Evolutionary conservation across 1,140 invertebrate genomes (phyloP), one percentile per base, ranked within the genome.

Genomic region (Aphaenogaster floridana): DNA sequence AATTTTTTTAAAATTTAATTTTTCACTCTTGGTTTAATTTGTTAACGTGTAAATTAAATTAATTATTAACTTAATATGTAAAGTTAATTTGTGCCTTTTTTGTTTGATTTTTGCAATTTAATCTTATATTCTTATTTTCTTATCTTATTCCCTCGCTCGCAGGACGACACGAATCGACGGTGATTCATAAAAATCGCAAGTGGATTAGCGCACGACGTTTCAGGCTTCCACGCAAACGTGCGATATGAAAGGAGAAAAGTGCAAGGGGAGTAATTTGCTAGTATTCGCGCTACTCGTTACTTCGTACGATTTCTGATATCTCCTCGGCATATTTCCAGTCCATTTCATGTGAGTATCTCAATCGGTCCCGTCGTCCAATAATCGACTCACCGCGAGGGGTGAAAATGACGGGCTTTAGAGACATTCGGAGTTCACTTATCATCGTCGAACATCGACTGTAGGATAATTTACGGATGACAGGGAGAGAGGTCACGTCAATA

Each of bases 341-440:
- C 87, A 77, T 86, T 86, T 66, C 48, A 36, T 45, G 34, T 61
- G 63, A 71, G 39, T 42, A 39, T 42, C 50, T 72, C 7, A 34
- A 52, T 36, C 57, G 28, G 11, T 28, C 59, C 36, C 68, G 64
- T 86, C 84, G 39, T 21, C 34, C 11, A 17, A 71, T 63, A 54
- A 83, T 88, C 87, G 77, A 36, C 54, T 61, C 57, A n/a, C 13
- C 28, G 74, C 84, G 54, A 61, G 59, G 64, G 39, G 57, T 59
- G 61, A 71, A 88, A 89, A 86, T 88, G 88, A 88, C 79, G 63
- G 59, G 81, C 76, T 76, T 80, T 69, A 61, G 88, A 81, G 78
- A 76, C 83, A 86, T 86, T 88, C 54, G 81, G 76, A 68, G 83
- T 80, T 61, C 87, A 87, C 85, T 89, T 89, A 87, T 87, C 87